These are phyloP conservation scores for Agonum fuliginosum DNA, from an alignment of 2,888 invertebrate genomes.

Conservation along the genomic window DNA sequence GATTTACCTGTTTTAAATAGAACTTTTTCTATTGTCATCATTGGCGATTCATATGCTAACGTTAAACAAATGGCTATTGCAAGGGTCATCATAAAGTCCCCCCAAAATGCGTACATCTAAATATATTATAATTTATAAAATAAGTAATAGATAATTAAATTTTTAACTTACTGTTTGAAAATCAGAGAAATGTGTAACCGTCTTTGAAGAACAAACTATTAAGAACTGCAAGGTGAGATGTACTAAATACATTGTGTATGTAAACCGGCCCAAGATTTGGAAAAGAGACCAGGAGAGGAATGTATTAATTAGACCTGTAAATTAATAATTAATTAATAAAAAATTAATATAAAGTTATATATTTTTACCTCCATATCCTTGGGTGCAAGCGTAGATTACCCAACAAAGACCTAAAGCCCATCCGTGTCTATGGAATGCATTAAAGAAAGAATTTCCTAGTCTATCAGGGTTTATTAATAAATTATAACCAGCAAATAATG, in stretches of 20 bases:
- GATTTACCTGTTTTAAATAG: slow-evolving; percentile 37
- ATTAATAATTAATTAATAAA: background rate
- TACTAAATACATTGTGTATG: slow-evolving; percentile 19
- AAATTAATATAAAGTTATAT: background rate
- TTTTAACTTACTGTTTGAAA: slow-evolving; percentile 21
- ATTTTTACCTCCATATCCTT: slow-evolving; percentile 60
- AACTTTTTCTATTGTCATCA: slow-evolving; percentile 71
- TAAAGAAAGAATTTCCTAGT: slow-evolving; percentile 22
- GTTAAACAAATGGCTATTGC: slow-evolving; percentile 69
- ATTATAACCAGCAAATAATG: background rate
- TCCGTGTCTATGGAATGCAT: slow-evolving; percentile 51
- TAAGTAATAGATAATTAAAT: background rate
- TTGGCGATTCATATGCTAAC: slow-evolving; percentile 72
- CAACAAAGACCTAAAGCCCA: slow-evolving; percentile 61
- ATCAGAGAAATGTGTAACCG: background rate
- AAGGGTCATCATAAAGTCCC: slow-evolving; percentile 70
- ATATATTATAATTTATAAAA: slow-evolving; percentile 54
- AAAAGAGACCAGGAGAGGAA: slow-evolving; percentile 22
- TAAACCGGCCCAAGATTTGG: slow-evolving; percentile 33
- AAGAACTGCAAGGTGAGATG: background rate
- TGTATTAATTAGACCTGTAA: slow-evolving; percentile 23
- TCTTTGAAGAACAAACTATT: background rate
- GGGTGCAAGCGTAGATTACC: slow-evolving; percentile 61
- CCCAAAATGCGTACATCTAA: slow-evolving; percentile 70
- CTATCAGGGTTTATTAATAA: background rate